Conservation (phyloP, 2,888 invertebrate species). For the Scaeva pyrastri region DNA sequence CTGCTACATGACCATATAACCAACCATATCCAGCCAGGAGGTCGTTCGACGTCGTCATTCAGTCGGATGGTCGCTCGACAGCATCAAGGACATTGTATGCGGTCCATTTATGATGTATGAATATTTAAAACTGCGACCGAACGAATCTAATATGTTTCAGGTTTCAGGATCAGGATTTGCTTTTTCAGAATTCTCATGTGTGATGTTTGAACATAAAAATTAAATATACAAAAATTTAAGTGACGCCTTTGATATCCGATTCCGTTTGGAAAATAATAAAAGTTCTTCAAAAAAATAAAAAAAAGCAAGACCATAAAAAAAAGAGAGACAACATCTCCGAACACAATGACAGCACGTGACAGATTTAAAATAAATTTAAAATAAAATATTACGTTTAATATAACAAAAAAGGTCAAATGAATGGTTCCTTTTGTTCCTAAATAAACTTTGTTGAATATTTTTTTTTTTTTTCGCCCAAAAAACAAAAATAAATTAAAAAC, state of each 20-base stretch:
- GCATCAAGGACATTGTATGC: constrained; percentile 18
- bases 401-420: constrained; percentile 18
- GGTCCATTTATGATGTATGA: constrained; percentile 68
- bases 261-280: constrained; percentile 33
- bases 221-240: constrained; percentile 40
- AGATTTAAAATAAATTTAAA: constrained; percentile 36
- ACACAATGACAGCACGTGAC: constrained; percentile 39
- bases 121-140: constrained; percentile 61
- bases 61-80: too few species aligned
- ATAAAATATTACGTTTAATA: constrained; percentile 28
- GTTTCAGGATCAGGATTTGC: constrained; percentile 29
- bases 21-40: constrained; percentile 1
- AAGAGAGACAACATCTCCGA: background rate
- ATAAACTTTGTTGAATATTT: constrained; percentile 19
- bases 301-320: background rate
- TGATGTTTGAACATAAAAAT: constrained; percentile 26
- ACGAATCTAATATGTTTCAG: constrained; percentile 36
- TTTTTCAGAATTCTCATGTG: background rate
- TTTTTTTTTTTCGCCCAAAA: background rate
- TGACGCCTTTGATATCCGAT: constrained; percentile 54
- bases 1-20: too few species aligned
- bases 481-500: constrained; percentile 19
- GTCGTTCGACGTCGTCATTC: too few species aligned
- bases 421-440: constrained; percentile 6
- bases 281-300: background rate